Percentiles rank a stretch among this genome's conserved stretches.
Evolutionary conservation across 2,888 invertebrate genomes (phyloP).

Genomic region (Megamerina dolium): DNA sequence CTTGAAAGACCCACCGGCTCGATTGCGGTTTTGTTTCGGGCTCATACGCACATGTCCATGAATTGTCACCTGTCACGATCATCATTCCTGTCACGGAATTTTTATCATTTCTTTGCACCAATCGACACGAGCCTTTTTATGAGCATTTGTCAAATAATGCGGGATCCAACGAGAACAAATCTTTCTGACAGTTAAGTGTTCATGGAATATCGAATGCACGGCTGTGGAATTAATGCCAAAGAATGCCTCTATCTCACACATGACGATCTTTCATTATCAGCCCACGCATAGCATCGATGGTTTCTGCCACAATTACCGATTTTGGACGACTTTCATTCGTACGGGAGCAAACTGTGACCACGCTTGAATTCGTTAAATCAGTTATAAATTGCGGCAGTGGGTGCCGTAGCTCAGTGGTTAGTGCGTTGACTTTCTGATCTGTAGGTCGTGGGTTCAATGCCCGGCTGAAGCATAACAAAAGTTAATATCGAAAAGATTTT

Average conservation of each 20-base stretch:
- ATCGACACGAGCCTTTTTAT: neutral
- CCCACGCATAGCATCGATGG: neutral
- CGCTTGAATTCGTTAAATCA: neutral
- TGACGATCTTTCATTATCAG: neutral
- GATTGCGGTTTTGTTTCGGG: neutral
- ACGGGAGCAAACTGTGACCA: neutral
- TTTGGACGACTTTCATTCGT: neutral
- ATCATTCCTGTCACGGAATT: neutral
- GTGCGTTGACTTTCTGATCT: no score
- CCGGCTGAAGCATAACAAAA: no score
- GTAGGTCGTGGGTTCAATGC: no score
- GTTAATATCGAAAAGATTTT: no score
- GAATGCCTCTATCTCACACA: neutral
- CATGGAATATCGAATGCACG: neutral
- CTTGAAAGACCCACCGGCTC: neutral
- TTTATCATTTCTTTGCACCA: neutral
- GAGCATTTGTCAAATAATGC: no score
- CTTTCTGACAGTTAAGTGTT: neutral
- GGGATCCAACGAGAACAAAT: neutral
- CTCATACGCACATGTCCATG: neutral
- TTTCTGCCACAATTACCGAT: neutral
- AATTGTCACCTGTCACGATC: neutral
- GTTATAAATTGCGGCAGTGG: no score
- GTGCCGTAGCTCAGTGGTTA: no score
- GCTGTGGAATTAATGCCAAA: neutral